Conservation (phyloP, 2,888 invertebrate genomes). For the Venusia cambrica region DNA sequence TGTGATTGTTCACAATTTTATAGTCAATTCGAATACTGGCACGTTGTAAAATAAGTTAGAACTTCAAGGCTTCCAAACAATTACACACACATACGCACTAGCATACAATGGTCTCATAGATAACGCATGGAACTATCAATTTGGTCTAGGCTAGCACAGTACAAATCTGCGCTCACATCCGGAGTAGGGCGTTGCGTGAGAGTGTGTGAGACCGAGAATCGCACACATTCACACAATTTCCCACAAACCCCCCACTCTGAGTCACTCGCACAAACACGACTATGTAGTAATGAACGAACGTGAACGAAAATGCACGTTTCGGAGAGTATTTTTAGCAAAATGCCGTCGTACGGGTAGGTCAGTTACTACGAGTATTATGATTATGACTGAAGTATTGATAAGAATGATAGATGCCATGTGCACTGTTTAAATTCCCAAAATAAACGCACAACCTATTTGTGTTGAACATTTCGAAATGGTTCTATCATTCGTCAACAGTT, state of each 20-base stretch:
- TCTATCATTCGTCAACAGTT: slow-evolving; percentile 13
- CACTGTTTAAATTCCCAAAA: too few relatives aligned
- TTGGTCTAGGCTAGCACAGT: slow-evolving; percentile 62
- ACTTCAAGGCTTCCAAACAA: slow-evolving; percentile 47
- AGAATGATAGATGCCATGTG: slow-evolving; percentile 32
- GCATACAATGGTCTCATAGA: slow-evolving; percentile 54
- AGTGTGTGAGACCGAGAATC: slow-evolving; percentile 46
- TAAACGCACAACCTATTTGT: too few relatives aligned
- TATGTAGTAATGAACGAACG: slow-evolving; percentile 49
- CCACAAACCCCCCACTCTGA: slow-evolving; percentile 49
- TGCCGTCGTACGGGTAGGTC: slow-evolving; percentile 69
- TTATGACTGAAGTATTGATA: slow-evolving; percentile 63
- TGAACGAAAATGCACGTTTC: slow-evolving; percentile 68
- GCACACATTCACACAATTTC: slow-evolving; percentile 51
- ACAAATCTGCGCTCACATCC: slow-evolving; percentile 75
- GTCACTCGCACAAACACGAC: slow-evolving; percentile 39
- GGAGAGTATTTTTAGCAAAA: slow-evolving; percentile 68
- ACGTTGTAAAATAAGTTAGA: slow-evolving; percentile 68
- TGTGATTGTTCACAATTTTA: slow-evolving; percentile 67
- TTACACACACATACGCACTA: slow-evolving; percentile 42
- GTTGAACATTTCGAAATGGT: slow-evolving; percentile 1
- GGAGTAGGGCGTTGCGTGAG: slow-evolving; percentile 61
- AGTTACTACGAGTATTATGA: too few relatives aligned
- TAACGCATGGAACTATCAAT: slow-evolving; percentile 66
- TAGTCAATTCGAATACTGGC: slow-evolving; percentile 61